phyloP scores from a whole-genome alignment of 2,797 vertebrate species.

The Helarctos malayanus region DNA sequence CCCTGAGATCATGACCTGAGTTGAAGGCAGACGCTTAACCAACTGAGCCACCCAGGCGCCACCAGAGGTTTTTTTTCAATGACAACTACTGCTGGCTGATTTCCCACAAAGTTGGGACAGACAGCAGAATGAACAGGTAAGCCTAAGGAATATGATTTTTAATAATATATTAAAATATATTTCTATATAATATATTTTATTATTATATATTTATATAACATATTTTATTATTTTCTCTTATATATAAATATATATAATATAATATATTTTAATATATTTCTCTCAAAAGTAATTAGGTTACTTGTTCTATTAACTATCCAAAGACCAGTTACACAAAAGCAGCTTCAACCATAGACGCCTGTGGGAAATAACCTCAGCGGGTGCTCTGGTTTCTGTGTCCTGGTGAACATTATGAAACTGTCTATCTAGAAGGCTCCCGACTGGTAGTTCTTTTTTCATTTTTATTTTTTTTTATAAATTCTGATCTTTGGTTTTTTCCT shows the following conservation, averaged over 20 bases:
- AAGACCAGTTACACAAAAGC: slow-evolving; percentile 51
- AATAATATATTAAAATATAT: background rate
- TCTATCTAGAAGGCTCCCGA: slow-evolving; percentile 51
- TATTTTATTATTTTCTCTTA: no score
- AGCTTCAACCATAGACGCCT: background rate
- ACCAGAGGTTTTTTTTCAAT: background rate
- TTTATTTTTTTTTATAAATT: slow-evolving; percentile 43
- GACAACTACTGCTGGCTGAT: background rate
- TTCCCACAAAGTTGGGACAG: background rate
- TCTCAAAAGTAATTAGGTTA: background rate
- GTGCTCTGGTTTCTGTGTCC: background rate
- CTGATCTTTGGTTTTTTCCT: slow-evolving; percentile 21
- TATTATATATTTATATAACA: no score
- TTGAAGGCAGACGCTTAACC: no score
- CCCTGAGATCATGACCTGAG: no score
- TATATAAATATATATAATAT: no score
- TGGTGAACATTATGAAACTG: slow-evolving; percentile 29
- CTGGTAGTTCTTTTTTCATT: slow-evolving; percentile 68
- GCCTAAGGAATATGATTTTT: slow-evolving; percentile 18
- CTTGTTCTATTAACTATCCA: background rate
- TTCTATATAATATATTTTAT: no score
- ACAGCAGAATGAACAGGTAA: background rate
- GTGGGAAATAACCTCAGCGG: slow-evolving; percentile 32
- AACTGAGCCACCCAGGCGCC: no score
- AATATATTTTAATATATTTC: no score